A percentile compares a stretch with the other conserved stretches of the same genome.
Conservation (phyloP, 2,113 vertebrate genomes). For the Heterocephalus glaber region DNA sequence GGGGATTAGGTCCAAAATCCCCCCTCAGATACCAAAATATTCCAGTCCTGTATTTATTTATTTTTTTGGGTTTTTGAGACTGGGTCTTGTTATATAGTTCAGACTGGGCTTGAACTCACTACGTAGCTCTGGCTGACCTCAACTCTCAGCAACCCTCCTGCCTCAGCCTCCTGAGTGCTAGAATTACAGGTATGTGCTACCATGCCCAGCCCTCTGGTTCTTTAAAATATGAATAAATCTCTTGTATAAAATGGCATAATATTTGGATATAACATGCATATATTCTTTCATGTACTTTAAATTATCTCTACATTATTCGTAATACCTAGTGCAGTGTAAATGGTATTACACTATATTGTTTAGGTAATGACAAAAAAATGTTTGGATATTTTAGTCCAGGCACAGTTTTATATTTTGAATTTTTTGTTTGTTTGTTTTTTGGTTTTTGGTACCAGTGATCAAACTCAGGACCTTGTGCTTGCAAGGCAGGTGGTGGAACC, state of each 20-base stretch:
- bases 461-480: no score
- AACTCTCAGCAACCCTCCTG: background rate
- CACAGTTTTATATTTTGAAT: background rate
- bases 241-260: background rate
- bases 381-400: background rate
- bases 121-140: background rate
- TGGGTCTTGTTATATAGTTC: background rate
- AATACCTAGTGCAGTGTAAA: background rate
- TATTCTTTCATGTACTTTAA: background rate
- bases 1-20: background rate
- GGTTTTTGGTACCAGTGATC: no score
- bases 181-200: background rate
- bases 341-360: background rate
- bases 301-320: background rate
- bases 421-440: no score
- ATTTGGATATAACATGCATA: background rate
- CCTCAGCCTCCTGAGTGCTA: background rate
- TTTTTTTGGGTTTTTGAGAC: background rate
- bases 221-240: background rate
- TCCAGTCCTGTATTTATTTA: background rate
- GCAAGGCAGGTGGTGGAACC: no score
- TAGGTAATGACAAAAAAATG: background rate
- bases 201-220: background rate
- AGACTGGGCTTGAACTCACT: background rate
- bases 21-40: background rate